Conservation (phyloP, 1,140 invertebrate genomes). For the Dryas iulia region DNA sequence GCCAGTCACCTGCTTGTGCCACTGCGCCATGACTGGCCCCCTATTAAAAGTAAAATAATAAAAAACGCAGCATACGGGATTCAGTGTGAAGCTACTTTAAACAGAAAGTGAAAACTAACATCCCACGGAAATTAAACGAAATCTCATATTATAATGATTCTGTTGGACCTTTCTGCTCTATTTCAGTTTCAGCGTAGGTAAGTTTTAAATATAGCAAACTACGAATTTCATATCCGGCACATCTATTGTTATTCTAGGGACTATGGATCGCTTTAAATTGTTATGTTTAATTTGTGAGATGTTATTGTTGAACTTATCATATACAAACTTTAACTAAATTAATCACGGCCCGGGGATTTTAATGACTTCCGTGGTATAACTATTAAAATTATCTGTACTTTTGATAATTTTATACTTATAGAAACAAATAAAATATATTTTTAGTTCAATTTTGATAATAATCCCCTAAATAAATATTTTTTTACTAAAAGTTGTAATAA, state of each 20-base stretch:
- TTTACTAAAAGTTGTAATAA: no score
- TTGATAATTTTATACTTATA: no score
- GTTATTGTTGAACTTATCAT: not conserved
- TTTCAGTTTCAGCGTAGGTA: not conserved
- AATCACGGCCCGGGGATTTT: not conserved
- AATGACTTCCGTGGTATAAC: not conserved
- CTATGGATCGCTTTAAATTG: not conserved
- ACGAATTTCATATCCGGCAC: conserved; percentile 10
- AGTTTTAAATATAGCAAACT: conserved; percentile 8
- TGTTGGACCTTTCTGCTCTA: not conserved
- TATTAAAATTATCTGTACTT: not conserved
- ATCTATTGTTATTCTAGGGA: not conserved
- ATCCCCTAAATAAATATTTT: no score
- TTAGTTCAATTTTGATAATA: no score
- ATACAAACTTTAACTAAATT: not conserved
- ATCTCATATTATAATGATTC: not conserved
- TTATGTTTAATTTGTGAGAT: not conserved
- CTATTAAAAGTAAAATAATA: no score
- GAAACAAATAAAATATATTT: no score
- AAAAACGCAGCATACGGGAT: no score
- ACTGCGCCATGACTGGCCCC: no score
- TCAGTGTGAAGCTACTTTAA: no score
- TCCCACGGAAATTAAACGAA: not conserved
- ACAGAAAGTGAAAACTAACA: not conserved
- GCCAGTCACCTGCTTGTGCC: no score